Evolutionary conservation across 2,113 vertebrate genomes (phyloP).

Genomic region (Montifringilla adamsi): DNA sequence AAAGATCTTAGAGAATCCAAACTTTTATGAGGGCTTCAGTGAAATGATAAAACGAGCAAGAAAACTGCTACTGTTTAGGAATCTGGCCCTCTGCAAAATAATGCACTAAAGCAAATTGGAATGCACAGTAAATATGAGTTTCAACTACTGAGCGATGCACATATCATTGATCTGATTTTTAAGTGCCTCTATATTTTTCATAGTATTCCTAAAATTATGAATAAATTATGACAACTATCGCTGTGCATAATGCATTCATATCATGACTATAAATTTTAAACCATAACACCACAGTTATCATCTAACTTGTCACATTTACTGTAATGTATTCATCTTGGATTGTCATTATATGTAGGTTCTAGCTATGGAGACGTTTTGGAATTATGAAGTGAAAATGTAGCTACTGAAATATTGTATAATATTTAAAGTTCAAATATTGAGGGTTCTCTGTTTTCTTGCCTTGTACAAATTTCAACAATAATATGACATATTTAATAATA

Average conservation of each 20-base stretch:
- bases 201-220: neutral
- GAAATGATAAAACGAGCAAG: neutral
- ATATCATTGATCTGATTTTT: neutral
- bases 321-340: neutral
- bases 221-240: slow-evolving; percentile 5
- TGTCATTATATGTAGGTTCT: neutral
- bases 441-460: neutral
- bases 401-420: neutral
- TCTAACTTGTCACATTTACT: neutral
- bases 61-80: neutral
- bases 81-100: neutral
- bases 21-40: neutral
- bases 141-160: neutral
- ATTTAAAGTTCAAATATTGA: slow-evolving; percentile 1
- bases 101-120: neutral
- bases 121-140: neutral
- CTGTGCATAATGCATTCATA: neutral
- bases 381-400: neutral
- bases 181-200: neutral
- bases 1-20: neutral
- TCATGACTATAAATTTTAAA: neutral
- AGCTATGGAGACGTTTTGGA: neutral
- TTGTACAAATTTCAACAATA: neutral
- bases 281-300: neutral
- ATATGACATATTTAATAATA: neutral